These are phyloP conservation scores for Heliornis fulica DNA, from an alignment of 2,113 vertebrate genomes.

Conservation along the genomic window DNA sequence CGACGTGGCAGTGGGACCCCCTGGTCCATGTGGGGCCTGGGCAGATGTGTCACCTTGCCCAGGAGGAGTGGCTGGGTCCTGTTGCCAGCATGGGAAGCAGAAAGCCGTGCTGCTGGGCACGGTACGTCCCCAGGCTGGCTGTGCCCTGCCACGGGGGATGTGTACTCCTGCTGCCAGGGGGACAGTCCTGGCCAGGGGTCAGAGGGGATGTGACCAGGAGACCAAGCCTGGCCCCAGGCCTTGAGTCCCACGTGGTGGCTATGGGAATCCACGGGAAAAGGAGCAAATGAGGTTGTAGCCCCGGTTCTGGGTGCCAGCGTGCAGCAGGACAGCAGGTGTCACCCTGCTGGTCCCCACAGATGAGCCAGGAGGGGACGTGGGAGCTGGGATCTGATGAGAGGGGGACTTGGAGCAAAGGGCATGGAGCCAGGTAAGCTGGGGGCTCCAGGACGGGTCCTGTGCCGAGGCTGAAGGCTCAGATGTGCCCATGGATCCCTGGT, in stretches of 20 bases:
- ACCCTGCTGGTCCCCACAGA: not conserved
- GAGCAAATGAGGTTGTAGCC: not conserved
- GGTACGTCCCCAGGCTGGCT: not conserved
- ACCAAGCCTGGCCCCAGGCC: not conserved
- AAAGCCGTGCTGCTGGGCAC: not conserved
- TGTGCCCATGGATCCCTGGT: not conserved
- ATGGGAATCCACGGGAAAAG: rapidly evolving
- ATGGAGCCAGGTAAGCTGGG: conserved; percentile 29
- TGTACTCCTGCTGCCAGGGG: rapidly evolving
- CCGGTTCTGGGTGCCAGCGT: conserved; percentile 3
- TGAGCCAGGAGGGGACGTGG: conserved; percentile 35
- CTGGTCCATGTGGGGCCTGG: rapidly evolving
- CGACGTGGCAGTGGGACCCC: rapidly evolving
- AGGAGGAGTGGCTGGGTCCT: not conserved
- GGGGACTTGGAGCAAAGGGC: conserved; percentile 17
- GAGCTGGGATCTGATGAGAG: conserved; percentile 2
- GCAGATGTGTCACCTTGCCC: not conserved
- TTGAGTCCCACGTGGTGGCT: not conserved
- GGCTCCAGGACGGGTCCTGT: rapidly evolving
- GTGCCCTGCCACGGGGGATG: not conserved
- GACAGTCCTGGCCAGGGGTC: rapidly evolving
- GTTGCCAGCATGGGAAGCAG: not conserved
- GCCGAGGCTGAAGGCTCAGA: not conserved
- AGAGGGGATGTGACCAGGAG: not conserved
- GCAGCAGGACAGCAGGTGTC: not conserved